phyloP scores from a whole-genome alignment of 2,888 invertebrate species.

The Drosophila atripex region DNA sequence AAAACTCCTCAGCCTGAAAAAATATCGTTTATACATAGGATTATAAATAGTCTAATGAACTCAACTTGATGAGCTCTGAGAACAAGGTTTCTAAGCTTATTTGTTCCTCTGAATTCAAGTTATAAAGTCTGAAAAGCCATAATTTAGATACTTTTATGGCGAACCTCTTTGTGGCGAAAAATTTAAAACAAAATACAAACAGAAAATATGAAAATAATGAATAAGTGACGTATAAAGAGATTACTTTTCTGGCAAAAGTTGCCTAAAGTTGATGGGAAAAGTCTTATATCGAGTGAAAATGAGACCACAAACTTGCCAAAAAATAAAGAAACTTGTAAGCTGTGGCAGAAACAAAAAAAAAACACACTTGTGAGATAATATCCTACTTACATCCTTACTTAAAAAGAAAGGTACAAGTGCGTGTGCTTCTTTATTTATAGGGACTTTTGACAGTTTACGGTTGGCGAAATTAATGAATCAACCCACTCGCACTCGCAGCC shows the following conservation, averaged over 20 bases:
- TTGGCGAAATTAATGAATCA: constrained; percentile 38
- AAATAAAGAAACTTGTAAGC: constrained; percentile 26
- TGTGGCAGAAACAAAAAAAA: constrained; percentile 1
- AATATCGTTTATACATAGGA: too few relatives aligned
- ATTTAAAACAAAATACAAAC: neutral
- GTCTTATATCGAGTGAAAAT: constrained; percentile 1
- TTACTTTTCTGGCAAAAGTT: neutral
- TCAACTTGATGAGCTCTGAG: too few relatives aligned
- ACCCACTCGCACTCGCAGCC: constrained; percentile 35
- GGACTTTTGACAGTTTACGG: neutral
- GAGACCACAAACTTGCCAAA: constrained; percentile 4
- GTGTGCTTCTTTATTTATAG: neutral
- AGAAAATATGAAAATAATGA: neutral
- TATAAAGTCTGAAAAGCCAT: neutral
- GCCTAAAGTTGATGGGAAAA: neutral
- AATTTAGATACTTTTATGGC: neutral
- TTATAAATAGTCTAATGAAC: too few relatives aligned
- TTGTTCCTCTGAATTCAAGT: too few relatives aligned
- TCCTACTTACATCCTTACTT: constrained; percentile 11
- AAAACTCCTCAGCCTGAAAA: neutral
- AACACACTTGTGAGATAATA: constrained; percentile 23
- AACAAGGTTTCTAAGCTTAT: too few relatives aligned
- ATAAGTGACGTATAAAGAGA: constrained; percentile 7
- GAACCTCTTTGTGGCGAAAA: neutral
- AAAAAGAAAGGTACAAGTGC: neutral